Percentiles rank a stretch among this genome's conserved stretches.
phyloP scores from a whole-genome alignment of 53 echinoderm and acorn worm species.

The Zoroaster sp. region DNA sequence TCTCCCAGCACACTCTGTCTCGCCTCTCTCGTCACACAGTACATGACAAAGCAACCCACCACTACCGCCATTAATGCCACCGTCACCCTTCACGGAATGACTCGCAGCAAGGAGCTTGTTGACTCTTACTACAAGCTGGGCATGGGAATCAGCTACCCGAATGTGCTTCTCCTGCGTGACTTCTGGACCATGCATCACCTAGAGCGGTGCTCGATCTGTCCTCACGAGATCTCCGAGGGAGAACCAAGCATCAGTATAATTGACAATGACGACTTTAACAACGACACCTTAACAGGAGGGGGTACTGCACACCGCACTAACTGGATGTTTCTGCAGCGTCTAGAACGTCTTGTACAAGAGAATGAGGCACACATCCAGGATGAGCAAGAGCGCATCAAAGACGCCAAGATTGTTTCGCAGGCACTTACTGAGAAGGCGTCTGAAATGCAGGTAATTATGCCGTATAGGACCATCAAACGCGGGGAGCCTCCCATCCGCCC shows the following conservation, averaged over 20 bases:
- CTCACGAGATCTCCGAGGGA: constrained; percentile 43
- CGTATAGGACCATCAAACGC: background rate
- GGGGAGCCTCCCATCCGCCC: background rate
- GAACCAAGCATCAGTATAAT: constrained; percentile 48
- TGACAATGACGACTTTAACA: constrained; percentile 55
- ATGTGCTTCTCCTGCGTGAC: constrained; percentile 56
- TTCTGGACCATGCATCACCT: constrained; percentile 56
- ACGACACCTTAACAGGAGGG: constrained; percentile 59
- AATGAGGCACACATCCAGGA: background rate
- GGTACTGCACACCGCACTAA: constrained; percentile 66
- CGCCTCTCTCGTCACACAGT: constrained; percentile 45
- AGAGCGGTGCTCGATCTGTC: constrained; percentile 27
- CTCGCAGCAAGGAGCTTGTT: constrained; percentile 57
- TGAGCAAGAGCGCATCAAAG: background rate
- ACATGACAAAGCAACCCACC: constrained; percentile 51
- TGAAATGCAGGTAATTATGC: background rate
- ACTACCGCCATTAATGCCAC: constrained; percentile 30
- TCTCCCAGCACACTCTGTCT: constrained; percentile 21
- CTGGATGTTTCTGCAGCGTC: constrained; percentile 64
- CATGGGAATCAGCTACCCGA: constrained; percentile 57
- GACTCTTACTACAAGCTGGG: constrained; percentile 55
- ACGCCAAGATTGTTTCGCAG: background rate
- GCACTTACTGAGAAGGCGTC: background rate
- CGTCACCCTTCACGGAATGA: constrained; percentile 56
- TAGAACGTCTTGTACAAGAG: background rate